Percentiles rank a stretch among this genome's conserved stretches.
These are phyloP conservation scores for Chrysina gloriosa DNA, from an alignment of 2,888 invertebrate species.

Conservation along the genomic window DNA sequence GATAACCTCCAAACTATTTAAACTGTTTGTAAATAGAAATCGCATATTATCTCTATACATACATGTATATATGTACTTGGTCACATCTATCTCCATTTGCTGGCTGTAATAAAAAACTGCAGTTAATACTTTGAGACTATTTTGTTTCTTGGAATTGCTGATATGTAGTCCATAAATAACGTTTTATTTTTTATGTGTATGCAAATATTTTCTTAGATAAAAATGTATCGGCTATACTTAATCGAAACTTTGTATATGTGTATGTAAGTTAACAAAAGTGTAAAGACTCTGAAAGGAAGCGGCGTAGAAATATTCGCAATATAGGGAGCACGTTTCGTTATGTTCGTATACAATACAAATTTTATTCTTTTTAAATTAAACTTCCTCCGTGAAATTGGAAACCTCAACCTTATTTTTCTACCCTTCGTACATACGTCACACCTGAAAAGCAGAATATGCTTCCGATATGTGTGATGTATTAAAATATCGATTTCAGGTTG, in stretches of 20 bases:
- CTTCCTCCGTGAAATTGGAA: too few species aligned
- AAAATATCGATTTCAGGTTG: not conserved
- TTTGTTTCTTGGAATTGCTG: conserved; percentile 35
- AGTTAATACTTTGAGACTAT: conserved; percentile 42
- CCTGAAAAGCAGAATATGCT: not conserved
- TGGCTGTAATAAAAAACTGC: conserved; percentile 38
- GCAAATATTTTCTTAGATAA: conserved; percentile 39
- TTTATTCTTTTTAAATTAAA: too few species aligned
- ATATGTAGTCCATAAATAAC: conserved; percentile 34
- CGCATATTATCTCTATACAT: conserved; percentile 33
- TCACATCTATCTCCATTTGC: conserved; percentile 37
- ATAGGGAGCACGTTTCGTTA: too few species aligned
- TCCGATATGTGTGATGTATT: not conserved
- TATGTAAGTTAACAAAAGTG: conserved; percentile 2
- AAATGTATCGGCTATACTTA: conserved; percentile 25
- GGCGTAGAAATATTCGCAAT: not conserved
- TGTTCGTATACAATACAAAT: too few species aligned
- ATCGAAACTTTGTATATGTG: conserved; percentile 18
- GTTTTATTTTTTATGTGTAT: conserved; percentile 29
- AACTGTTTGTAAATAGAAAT: conserved; percentile 43
- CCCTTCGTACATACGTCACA: too few species aligned
- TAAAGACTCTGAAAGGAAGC: not conserved
- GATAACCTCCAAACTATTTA: conserved; percentile 49
- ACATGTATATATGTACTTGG: not conserved
- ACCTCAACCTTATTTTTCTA: too few species aligned